A percentile compares a stretch with the other conserved stretches of the same genome.
Evolutionary conservation across 2,113 vertebrate genomes (phyloP).

Genomic region (Delphinapterus leucas): DNA sequence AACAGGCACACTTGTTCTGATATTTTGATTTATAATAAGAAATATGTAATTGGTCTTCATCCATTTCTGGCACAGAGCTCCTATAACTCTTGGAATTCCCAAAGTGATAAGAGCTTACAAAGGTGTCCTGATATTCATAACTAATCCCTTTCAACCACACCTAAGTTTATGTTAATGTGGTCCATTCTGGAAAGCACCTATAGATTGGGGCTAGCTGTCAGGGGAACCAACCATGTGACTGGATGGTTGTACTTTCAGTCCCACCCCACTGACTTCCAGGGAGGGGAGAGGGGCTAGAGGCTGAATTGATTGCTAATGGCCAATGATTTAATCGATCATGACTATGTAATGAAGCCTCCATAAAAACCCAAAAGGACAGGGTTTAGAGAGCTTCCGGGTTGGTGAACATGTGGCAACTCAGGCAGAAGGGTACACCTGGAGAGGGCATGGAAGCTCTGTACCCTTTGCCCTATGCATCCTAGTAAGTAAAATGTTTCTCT

Average conservation of each 20-base stretch:
- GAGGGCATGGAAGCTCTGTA: neutral
- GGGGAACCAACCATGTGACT: neutral
- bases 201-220: neutral
- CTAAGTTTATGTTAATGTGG: neutral
- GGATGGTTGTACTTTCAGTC: neutral
- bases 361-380: neutral
- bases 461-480: neutral
- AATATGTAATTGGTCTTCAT: neutral
- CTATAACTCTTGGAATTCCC: neutral
- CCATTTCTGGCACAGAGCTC: neutral
- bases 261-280: neutral
- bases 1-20: neutral
- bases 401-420: neutral
- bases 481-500: neutral
- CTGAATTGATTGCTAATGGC: neutral
- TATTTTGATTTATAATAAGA: neutral
- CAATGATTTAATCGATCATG: neutral
- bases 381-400: neutral
- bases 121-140: neutral
- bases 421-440: neutral
- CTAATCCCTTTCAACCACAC: neutral
- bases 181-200: neutral
- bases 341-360: neutral
- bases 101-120: neutral
- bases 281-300: neutral